These are phyloP conservation scores for Anolis sagrei DNA, from an alignment of 2,113 vertebrate genomes.

Conservation along the genomic window DNA sequence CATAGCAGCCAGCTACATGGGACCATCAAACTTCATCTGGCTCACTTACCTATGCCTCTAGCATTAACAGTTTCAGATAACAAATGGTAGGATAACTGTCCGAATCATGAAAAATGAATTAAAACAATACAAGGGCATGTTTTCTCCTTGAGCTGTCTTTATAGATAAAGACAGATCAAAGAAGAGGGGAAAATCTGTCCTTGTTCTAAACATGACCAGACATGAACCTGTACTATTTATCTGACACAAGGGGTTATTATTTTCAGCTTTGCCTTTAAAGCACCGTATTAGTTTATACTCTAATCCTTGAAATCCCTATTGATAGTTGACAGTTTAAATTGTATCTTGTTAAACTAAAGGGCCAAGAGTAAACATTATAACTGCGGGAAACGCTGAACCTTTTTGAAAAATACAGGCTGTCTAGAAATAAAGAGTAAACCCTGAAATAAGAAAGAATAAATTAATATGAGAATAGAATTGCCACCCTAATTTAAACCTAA, in stretches of 20 bases:
- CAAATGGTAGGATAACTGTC: neutral
- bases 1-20: neutral
- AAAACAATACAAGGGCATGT: neutral
- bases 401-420: neutral
- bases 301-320: neutral
- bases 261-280: neutral
- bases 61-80: neutral
- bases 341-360: neutral
- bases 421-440: no score
- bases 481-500: neutral
- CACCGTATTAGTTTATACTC: neutral
- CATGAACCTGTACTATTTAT: neutral
- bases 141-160: neutral
- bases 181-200: neutral
- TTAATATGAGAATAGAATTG: neutral
- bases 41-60: neutral
- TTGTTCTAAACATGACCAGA: neutral
- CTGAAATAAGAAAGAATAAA: neutral
- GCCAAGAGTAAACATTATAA: neutral
- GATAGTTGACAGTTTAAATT: neutral
- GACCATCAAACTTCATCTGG: slow-evolving; percentile 7
- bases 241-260: neutral
- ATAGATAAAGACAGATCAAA: neutral
- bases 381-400: no score
- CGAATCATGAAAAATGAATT: slow-evolving; percentile 23